Evolutionary conservation across 2,113 vertebrate genomes (phyloP).

Genomic region (Isichthys henryi): DNA sequence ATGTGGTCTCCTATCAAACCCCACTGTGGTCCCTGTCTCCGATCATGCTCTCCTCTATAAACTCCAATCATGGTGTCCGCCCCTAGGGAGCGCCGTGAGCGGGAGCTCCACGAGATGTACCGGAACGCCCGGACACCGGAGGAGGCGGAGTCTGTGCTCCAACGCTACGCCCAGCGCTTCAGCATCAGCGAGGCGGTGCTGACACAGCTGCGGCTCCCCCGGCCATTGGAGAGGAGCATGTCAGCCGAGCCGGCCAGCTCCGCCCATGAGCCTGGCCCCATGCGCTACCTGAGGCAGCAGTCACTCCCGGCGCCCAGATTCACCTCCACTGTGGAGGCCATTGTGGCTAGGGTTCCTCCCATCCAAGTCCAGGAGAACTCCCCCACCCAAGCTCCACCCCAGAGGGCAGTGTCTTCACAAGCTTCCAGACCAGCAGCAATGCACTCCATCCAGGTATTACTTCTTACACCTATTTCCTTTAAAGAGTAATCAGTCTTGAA

Average conservation of each 20-base stretch:
- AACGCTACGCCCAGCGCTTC: slow-evolving; percentile 88
- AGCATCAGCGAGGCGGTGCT: slow-evolving; percentile 89
- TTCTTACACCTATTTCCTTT: neutral
- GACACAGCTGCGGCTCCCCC: slow-evolving; percentile 85
- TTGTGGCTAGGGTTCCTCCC: slow-evolving; percentile 58
- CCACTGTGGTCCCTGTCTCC: neutral
- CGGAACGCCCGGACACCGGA: slow-evolving; percentile 72
- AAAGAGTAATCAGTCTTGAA: neutral
- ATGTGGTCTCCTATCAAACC: neutral
- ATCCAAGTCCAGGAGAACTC: slow-evolving; percentile 46
- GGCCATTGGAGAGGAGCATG: slow-evolving; percentile 85
- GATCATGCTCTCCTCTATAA: neutral
- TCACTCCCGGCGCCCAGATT: slow-evolving; percentile 83
- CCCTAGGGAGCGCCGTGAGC: slow-evolving; percentile 76
- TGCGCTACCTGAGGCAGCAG: slow-evolving; percentile 84
- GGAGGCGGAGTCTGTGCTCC: slow-evolving; percentile 79
- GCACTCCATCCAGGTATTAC: slow-evolving; percentile 75
- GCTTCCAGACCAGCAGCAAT: slow-evolving; percentile 68
- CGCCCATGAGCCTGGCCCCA: slow-evolving; percentile 61
- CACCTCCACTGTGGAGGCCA: slow-evolving; percentile 84
- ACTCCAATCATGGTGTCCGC: neutral
- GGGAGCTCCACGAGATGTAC: slow-evolving; percentile 78
- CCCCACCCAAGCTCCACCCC: slow-evolving; percentile 59
- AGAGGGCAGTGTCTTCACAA: slow-evolving; percentile 78
- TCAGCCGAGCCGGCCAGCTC: slow-evolving; percentile 75